Base-by-base conservation (phyloP, 2,113 vertebrate species). In the Melanocharis versteri region DNA sequence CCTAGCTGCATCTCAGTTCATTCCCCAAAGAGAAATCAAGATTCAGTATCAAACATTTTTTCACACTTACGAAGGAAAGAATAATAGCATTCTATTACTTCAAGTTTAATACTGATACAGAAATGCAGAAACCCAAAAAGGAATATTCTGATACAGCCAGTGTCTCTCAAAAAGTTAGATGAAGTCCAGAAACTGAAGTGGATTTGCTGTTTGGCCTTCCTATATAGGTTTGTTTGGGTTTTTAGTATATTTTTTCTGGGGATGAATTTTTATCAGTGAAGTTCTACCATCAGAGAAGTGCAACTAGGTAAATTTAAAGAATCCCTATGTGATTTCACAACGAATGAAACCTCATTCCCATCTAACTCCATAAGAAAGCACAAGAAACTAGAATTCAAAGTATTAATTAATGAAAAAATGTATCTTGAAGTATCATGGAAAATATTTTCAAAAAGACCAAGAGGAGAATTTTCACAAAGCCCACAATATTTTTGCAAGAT, bases 401-500 rank as follows among this genome's bases (percentile, higher is more conserved):
- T 95, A 96, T 94, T 97, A 97, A 66, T 94, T 97, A 94, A 83
- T 96, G 89, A 81, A 96, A 95, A 58, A 64, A 64, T 21, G 6
- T 4, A 40, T 44, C 8, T 45, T 83, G 21, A 93, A 83, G 15
- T 77, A 94, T 97, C 81, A 96, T 94, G 90, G 71, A 95, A 98
- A 97, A 95, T n/a, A 86, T 97, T 98, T 97, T 96, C 95, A 96
- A 97, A 97, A 87, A 95, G 56, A 97, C 31, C 31, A 92, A 81
- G 50, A 95, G 75, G 57, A 96, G 84, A 89, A 95, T 94, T 97
- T 89, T 98, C 97, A 98, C 94, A 97, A 98, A 98, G 94, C 84
- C 87, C 94, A 98, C 94, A 97, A 97, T 96, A 96, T 93, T 97
- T 96, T 98, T 97, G 97, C 91, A 97, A 97, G 97, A 97, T 97